Percentiles rank a stretch among this genome's conserved stretches.
These are phyloP conservation scores for Synergus laeviventris DNA, from an alignment of 2,888 invertebrate genomes.

Conservation along the genomic window DNA sequence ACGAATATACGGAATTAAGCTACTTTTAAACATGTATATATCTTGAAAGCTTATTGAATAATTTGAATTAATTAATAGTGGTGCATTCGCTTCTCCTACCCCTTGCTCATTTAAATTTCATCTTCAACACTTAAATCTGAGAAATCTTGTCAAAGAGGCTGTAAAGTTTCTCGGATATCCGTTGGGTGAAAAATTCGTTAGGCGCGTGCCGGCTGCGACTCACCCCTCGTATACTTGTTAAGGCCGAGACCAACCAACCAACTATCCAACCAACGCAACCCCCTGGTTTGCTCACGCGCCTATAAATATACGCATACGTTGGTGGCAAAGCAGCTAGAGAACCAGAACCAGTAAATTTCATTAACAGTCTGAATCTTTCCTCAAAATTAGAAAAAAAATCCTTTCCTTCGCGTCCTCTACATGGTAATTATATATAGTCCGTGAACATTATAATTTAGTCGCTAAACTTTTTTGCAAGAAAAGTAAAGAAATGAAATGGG, in stretches of 20 bases:
- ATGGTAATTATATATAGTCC: too few relatives aligned
- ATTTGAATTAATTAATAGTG: background rate
- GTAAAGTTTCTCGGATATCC: slow-evolving; percentile 53
- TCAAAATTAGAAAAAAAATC: background rate
- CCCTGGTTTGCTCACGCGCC: slow-evolving; percentile 48
- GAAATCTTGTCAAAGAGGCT: slow-evolving; percentile 38
- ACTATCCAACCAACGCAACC: slow-evolving; percentile 49
- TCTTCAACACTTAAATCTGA: slow-evolving; percentile 34
- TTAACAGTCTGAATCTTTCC: background rate
- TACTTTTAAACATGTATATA: too few relatives aligned
- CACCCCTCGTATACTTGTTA: slow-evolving; percentile 56
- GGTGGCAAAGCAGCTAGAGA: background rate
- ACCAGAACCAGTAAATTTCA: slow-evolving; percentile 7
- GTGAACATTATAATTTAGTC: too few relatives aligned
- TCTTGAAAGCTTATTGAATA: background rate
- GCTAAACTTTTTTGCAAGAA: too few relatives aligned
- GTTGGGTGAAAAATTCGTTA: slow-evolving; percentile 62
- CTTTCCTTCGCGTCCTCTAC: background rate
- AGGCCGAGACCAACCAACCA: slow-evolving; percentile 49
- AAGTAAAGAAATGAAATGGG: too few relatives aligned
- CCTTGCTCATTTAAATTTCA: slow-evolving; percentile 36
- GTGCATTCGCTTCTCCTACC: background rate
- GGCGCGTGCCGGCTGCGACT: slow-evolving; percentile 62
- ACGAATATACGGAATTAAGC: too few relatives aligned
- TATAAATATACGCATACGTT: slow-evolving; percentile 39